Conservation (phyloP, 2,797 vertebrate genomes). For the Cyprinella venusta region DNA sequence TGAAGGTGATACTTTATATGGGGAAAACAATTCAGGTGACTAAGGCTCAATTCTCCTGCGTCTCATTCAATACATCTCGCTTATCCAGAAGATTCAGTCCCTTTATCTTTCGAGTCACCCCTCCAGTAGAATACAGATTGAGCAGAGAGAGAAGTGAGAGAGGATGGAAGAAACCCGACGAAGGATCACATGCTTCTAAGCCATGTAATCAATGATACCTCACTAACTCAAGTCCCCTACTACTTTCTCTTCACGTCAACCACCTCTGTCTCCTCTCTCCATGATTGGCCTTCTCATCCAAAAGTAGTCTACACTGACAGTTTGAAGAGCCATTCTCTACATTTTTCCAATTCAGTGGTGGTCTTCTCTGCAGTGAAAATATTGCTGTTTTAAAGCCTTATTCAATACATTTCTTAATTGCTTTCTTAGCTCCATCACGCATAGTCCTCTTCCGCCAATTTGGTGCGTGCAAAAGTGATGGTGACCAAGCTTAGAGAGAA, state of each 20-base stretch:
- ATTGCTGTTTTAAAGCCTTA: conserved; percentile 48
- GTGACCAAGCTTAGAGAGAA: conserved; percentile 51
- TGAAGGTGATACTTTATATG: conserved; percentile 63
- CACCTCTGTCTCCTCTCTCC: conserved; percentile 55
- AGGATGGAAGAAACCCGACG: conserved; percentile 21
- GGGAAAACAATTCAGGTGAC: conserved; percentile 68
- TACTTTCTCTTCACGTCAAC: conserved; percentile 42
- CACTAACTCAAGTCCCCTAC: conserved; percentile 32
- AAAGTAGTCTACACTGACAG: conserved; percentile 42
- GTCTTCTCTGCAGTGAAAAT: background rate
- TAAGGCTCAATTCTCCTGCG: conserved; percentile 66
- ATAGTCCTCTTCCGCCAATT: background rate
- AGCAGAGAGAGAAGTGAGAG: conserved; percentile 23
- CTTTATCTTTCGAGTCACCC: conserved; percentile 57
- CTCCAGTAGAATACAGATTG: conserved; percentile 68
- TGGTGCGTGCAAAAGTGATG: conserved; percentile 54
- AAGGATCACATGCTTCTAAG: conserved; percentile 54
- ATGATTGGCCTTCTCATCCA: conserved; percentile 49
- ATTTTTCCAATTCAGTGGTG: conserved; percentile 38
- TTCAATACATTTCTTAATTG: conserved; percentile 64
- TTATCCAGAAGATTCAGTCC: conserved; percentile 63
- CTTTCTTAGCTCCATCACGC: conserved; percentile 38
- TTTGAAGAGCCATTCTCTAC: conserved; percentile 36
- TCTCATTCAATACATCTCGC: conserved; percentile 75
- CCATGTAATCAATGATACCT: conserved; percentile 53